phyloP scores from a whole-genome alignment of 23 tunicate genomes.

The Trididemnum nubilum region DNA sequence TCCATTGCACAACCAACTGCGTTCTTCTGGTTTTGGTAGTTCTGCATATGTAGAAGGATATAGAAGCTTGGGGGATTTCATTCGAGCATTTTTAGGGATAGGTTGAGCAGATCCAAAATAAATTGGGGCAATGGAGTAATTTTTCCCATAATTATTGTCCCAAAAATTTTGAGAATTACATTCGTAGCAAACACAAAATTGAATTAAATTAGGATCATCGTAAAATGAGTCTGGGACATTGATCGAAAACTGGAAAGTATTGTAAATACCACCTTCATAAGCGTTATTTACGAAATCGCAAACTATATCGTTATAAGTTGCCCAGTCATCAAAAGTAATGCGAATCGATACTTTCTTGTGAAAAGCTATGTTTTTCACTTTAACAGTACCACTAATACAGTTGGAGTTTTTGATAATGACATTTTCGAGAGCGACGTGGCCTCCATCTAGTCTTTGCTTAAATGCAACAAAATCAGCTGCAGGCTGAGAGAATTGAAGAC shows the following conservation, averaged over 20 bases:
- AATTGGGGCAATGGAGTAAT: slow-evolving; percentile 45
- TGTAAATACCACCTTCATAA: slow-evolving; percentile 44
- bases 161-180: slow-evolving; percentile 47
- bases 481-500: slow-evolving; percentile 63
- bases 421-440: slow-evolving; percentile 72
- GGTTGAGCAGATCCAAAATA: not conserved
- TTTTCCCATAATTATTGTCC: slow-evolving; percentile 81
- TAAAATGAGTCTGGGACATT: slow-evolving; percentile 6
- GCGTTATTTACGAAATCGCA: slow-evolving; percentile 52
- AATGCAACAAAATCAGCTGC: slow-evolving; percentile 62
- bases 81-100: not conserved
- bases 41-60: slow-evolving; percentile 20
- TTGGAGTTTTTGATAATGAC: slow-evolving; percentile 30
- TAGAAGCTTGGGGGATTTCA: not conserved
- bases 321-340: slow-evolving; percentile 70
- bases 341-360: slow-evolving; percentile 66
- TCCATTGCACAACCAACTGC: not conserved
- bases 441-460: slow-evolving; percentile 46
- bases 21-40: slow-evolving; percentile 6
- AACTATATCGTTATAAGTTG: slow-evolving; percentile 28
- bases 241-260: slow-evolving; percentile 74
- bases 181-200: slow-evolving; percentile 67
- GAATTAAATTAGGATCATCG: not conserved
- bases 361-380: slow-evolving; percentile 79
- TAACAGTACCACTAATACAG: slow-evolving; percentile 45